Conservation (phyloP, 2,113 vertebrate genomes). For the Ctenomys sociabilis region DNA sequence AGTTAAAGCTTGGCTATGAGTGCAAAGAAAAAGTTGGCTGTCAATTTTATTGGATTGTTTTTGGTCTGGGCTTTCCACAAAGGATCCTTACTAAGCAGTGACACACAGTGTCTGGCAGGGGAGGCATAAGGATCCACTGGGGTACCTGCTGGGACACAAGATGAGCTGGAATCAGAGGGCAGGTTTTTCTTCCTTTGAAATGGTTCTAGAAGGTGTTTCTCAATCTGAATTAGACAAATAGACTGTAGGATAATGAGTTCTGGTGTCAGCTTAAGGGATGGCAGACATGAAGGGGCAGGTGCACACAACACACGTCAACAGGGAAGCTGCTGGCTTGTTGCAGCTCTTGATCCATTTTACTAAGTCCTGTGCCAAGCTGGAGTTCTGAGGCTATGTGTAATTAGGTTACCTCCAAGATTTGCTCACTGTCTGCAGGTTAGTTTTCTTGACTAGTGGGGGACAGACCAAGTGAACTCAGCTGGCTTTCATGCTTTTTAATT, state of each 20-base stretch:
- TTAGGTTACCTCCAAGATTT: too few relatives aligned
- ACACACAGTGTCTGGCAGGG: background rate
- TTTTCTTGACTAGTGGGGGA: too few relatives aligned
- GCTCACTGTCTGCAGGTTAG: too few relatives aligned
- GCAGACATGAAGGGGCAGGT: conserved; percentile 95
- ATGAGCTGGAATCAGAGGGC: conserved; percentile 42
- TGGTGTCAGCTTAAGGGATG: conserved; percentile 95
- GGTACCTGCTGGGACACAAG: conserved; percentile 49
- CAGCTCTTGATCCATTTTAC: conserved; percentile 89
- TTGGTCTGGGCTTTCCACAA: conserved; percentile 91
- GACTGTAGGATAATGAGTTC: conserved; percentile 90
- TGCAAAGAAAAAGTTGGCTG: conserved; percentile 95
- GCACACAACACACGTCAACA: conserved; percentile 94
- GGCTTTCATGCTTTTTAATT: background rate
- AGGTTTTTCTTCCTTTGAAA: conserved; percentile 76
- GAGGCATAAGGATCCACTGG: conserved; percentile 71
- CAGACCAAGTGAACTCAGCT: too few relatives aligned
- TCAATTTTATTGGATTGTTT: conserved; percentile 92
- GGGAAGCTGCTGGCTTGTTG: conserved; percentile 88
- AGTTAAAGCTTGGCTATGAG: conserved; percentile 90
- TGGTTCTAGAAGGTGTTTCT: conserved; percentile 85
- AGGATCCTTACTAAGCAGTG: conserved; percentile 79
- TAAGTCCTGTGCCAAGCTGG: conserved; percentile 78
- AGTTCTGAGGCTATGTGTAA: too few relatives aligned
- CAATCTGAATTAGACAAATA: conserved; percentile 94